A percentile compares a stretch with the other conserved stretches of the same genome.
These are phyloP conservation scores for Cydia amplana DNA, from an alignment of 1,140 invertebrate genomes.

Conservation along the genomic window DNA sequence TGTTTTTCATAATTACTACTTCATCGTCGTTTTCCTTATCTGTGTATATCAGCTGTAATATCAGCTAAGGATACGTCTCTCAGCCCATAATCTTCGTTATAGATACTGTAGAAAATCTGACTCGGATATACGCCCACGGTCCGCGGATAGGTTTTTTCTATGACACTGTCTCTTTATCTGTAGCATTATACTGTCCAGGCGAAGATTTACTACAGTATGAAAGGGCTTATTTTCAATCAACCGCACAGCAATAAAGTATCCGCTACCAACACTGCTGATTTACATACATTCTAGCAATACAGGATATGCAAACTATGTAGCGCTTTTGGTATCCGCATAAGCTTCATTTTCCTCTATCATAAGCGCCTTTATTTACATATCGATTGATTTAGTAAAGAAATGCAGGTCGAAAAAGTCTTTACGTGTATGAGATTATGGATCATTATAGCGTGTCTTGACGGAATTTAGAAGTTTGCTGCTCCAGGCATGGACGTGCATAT, in stretches of 20 bases:
- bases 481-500: slow-evolving; percentile 66
- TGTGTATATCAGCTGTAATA: background rate
- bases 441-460: slow-evolving; percentile 28
- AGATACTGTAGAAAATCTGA: background rate
- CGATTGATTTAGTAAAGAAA: slow-evolving; percentile 20
- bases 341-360: slow-evolving; percentile 15
- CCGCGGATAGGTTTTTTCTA: slow-evolving; percentile 6
- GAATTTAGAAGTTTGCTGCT: slow-evolving; percentile 41
- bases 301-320: slow-evolving; percentile 11
- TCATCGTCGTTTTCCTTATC: background rate
- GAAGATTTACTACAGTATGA: slow-evolving; percentile 47
- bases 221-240: slow-evolving; percentile 58
- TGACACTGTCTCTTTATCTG: slow-evolving; percentile 26
- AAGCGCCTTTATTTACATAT: slow-evolving; percentile 8
- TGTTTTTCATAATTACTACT: background rate
- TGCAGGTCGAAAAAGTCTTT: slow-evolving; percentile 36
- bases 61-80: background rate
- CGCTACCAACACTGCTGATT: slow-evolving; percentile 51
- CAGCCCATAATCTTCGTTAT: background rate
- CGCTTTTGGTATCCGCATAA: slow-evolving; percentile 1
- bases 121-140: background rate
- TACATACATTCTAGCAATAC: slow-evolving; percentile 33
- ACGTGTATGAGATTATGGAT: slow-evolving; percentile 39
- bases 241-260: slow-evolving; percentile 58
- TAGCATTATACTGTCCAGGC: slow-evolving; percentile 32